Conservation (phyloP, 2,797 vertebrate species). For the Rhodeus uyekii region DNA sequence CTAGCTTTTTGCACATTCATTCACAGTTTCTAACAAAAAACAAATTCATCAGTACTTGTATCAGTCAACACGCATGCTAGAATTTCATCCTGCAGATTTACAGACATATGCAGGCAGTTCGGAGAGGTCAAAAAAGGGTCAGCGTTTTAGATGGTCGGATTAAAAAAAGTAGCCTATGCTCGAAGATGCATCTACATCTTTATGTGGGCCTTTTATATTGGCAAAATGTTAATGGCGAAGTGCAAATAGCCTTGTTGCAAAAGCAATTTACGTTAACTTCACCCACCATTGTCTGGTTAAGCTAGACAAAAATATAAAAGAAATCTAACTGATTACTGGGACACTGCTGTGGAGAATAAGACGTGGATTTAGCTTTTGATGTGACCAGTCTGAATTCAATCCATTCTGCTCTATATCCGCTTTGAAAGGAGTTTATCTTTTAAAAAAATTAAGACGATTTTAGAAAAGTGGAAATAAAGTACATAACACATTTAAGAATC, state of each 20-base stretch:
- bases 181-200: background rate
- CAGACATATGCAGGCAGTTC: no score
- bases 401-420: no score
- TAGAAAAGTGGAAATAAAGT: no score
- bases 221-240: background rate
- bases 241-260: background rate
- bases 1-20: background rate
- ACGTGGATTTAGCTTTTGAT: no score
- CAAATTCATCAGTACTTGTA: background rate
- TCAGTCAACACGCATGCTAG: background rate
- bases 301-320: background rate
- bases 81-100: background rate
- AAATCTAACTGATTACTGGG: background rate
- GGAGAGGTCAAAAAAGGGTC: no score
- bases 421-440: no score
- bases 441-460: no score
- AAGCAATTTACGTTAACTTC: background rate
- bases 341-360: background rate
- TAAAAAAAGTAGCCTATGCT: no score
- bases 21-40: constrained; percentile 8
- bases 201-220: background rate
- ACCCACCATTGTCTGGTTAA: background rate
- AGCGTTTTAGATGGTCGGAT: no score
- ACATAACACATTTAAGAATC: no score
- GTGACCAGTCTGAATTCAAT: no score